Base-by-base conservation (phyloP, 2,888 invertebrate genomes). In the Blomia tropicalis region DNA sequence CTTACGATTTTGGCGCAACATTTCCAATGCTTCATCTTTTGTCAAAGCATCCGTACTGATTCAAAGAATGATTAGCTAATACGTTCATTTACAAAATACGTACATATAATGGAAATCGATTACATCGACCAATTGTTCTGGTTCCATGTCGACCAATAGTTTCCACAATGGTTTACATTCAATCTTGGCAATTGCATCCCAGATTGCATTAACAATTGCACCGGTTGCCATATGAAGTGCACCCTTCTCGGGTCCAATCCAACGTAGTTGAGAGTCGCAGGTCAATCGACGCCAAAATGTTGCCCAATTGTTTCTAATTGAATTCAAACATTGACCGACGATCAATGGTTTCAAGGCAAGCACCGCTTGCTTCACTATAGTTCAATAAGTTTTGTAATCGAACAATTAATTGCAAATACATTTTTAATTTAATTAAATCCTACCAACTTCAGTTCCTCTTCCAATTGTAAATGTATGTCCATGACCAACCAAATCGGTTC, bases 161-260 rank as follows among this genome's bases (percentile, higher is more conserved):
- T 83, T 83, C 91, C 91, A 92, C 0, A 92, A 73, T 0, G 92
- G 89, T 73, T 90, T 89, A 36, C 80, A 79, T 72, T 87, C 83
- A 7, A 85, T 75, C 69, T 85, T 81, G 0, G 83, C 89, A 90
- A 90, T 90, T 60, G 91, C 75, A 73, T 92, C 92, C 91, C 91
- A 92, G 2, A 91, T 73, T 1, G 88, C 84, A 74, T 91, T 92
- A n/a, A 89, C 75, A 60, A 91, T 81, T 7, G 88, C 90, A 0
- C 87, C 89, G 1, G 83, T 82, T 0, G 90, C 91, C 68, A 92
- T 76, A 75, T 91, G 90, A 14, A 82, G 82, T 0, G 85, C 90
- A 11, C 91, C 90, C 74, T 90, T 90, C 73, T 90, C 89, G 14
- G 90, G 90, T 1, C 90, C 90, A 59, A 90, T 79, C 91, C 91